Conservation (phyloP, 2,797 vertebrate genomes). For the Anisognathus igniventris region DNA sequence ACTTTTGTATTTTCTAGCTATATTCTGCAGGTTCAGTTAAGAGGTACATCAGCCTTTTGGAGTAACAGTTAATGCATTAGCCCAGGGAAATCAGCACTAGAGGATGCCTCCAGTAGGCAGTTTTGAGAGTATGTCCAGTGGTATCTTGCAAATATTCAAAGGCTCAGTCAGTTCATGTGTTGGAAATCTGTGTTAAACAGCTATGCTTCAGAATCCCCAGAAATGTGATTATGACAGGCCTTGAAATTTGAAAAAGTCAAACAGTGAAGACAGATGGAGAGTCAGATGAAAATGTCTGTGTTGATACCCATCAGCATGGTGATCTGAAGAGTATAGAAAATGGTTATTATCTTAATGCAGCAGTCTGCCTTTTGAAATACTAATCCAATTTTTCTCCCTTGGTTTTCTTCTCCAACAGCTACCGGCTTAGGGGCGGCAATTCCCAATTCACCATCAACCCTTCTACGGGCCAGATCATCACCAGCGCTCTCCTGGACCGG, state of each 20-base stretch:
- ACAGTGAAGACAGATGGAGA: neutral
- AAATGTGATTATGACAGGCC: neutral
- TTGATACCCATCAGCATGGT: neutral
- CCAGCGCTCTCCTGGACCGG: conserved; percentile 89
- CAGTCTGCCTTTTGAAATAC: neutral
- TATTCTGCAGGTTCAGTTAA: neutral
- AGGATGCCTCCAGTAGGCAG: neutral
- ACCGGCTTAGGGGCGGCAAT: conserved; percentile 88
- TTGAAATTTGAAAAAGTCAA: neutral
- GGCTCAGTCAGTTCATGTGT: neutral
- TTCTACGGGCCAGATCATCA: conserved; percentile 96
- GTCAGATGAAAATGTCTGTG: neutral
- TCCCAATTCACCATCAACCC: conserved; percentile 97
- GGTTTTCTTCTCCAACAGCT: conserved; percentile 75
- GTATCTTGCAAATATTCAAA: neutral
- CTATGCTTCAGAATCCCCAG: neutral
- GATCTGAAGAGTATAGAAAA: neutral
- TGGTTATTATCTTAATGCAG: neutral
- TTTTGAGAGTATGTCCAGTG: neutral
- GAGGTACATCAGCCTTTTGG: neutral
- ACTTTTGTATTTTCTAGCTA: neutral
- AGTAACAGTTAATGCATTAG: neutral
- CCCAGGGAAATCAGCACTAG: neutral
- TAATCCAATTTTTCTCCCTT: neutral
- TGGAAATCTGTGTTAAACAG: neutral